Evolutionary conservation across 2,113 vertebrate species (phyloP).

Genomic region (Pterophyllum scalare): DNA sequence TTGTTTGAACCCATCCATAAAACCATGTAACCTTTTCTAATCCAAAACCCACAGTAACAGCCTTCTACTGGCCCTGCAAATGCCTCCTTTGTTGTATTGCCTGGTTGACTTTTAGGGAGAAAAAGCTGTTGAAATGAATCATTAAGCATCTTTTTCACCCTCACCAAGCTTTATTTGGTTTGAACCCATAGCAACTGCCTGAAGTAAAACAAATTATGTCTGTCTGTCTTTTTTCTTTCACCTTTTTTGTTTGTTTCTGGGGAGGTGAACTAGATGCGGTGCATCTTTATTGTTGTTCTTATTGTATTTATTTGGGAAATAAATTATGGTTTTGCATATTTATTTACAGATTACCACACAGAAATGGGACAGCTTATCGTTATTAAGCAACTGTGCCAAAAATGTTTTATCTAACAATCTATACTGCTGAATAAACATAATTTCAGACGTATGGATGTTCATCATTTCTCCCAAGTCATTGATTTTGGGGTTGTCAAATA

Average conservation of each 20-base stretch:
- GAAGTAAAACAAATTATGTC: slow-evolving; percentile 64
- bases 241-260: slow-evolving; percentile 38
- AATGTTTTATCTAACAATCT: slow-evolving; percentile 79
- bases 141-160: slow-evolving; percentile 61
- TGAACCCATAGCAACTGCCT: slow-evolving; percentile 64
- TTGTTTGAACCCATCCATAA: slow-evolving; percentile 41
- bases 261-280: slow-evolving; percentile 78
- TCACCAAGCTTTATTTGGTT: slow-evolving; percentile 50
- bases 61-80: slow-evolving; percentile 63
- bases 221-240: slow-evolving; percentile 8
- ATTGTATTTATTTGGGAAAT: slow-evolving; percentile 84
- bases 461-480: slow-evolving; percentile 38
- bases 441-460: slow-evolving; percentile 65
- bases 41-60: slow-evolving; percentile 48
- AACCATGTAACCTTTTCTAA: slow-evolving; percentile 22
- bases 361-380: slow-evolving; percentile 79
- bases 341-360: slow-evolving; percentile 80
- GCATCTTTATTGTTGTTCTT: slow-evolving; percentile 81
- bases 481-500: slow-evolving; percentile 15
- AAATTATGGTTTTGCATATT: slow-evolving; percentile 83
- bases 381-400: slow-evolving; percentile 84
- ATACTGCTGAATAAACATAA: slow-evolving; percentile 83
- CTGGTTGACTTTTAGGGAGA: slow-evolving; percentile 54
- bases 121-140: slow-evolving; percentile 55
- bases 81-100: slow-evolving; percentile 63